These are phyloP conservation scores for Rhynchotus rufescens DNA, from an alignment of 2,797 vertebrate genomes.

Conservation along the genomic window DNA sequence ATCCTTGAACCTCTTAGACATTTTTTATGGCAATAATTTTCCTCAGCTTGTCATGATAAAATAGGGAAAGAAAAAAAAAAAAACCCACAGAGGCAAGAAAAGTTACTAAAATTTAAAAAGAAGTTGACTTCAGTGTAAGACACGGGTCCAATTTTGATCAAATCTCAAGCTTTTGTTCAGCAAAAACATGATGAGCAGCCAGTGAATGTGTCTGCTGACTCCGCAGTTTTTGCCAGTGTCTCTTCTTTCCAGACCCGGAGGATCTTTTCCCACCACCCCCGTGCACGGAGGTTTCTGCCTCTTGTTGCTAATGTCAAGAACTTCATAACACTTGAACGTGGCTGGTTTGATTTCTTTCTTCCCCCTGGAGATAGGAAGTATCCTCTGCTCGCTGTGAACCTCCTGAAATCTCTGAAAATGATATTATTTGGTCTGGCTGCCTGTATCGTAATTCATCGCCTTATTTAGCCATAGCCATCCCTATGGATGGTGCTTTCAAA, in stretches of 20 bases:
- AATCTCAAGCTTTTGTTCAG: not conserved
- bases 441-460: not conserved
- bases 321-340: not conserved
- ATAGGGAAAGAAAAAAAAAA: not conserved
- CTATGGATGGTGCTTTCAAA: not conserved
- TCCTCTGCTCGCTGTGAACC: not conserved
- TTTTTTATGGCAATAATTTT: not conserved
- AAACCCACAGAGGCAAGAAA: not conserved
- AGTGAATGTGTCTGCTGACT: not conserved
- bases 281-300: not conserved
- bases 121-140: accelerated
- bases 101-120: not conserved
- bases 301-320: not conserved
- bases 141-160: not conserved
- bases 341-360: not conserved
- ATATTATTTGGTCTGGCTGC: not conserved
- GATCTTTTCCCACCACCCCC: not conserved
- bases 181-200: not conserved
- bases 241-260: not conserved
- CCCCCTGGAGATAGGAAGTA: not conserved
- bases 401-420: not conserved
- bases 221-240: not conserved
- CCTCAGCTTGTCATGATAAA: not conserved
- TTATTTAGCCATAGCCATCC: not conserved
- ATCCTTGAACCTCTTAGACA: not conserved